Evolutionary conservation across 2,888 invertebrate species (phyloP), one percentile per base, ranked within the genome.

Genomic region (Alloplasta piceator): DNA sequence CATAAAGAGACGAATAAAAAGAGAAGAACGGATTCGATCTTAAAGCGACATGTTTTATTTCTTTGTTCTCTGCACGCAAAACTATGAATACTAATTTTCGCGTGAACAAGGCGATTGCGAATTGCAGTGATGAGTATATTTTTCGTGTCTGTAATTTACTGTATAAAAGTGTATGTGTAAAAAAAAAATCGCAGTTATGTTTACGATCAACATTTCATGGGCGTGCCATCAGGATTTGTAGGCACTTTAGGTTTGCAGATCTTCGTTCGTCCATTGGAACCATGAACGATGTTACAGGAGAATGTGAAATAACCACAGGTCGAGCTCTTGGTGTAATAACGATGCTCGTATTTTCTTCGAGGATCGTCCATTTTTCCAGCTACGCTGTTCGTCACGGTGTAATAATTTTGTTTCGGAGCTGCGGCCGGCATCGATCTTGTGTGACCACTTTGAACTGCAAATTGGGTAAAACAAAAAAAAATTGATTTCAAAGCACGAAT

Each of bases 231-330:
- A 12, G 96, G 95, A 90, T 96, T 95, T 1, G 95, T 94, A 58
- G 96, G 96, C 66, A 96, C 94, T 92, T 96, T 97, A 0, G 97
- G 97, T 86, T 95, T 95, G 90, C 97, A 97, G 74, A 97, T 95
- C 92, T 96, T 97, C 85, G 96, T 96, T 85, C 95, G 94, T 10
- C 96, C 96, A 88, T 96, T 96, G 0, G 95, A 94, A 9, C 96
- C 95, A 86, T 96, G 95, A 0, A 96, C 96, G 89, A 96, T 95
- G 66, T 96, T 96, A 89, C 97, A 97, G 0, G 96, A 96, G 91
- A 97, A 97, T 0, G 97, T 97, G 85, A 97, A 97, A 89, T 97
- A 97, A 6, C 97, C 97, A 90, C 97, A 97, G 1, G 96, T 97
- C 1, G 97, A 97, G 6, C 97, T 96, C 91, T 97, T 97, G 0